Percentiles rank a stretch among this genome's conserved stretches.
Conservation (phyloP, 1,140 invertebrate species). For the Tribolium castaneum region DNA sequence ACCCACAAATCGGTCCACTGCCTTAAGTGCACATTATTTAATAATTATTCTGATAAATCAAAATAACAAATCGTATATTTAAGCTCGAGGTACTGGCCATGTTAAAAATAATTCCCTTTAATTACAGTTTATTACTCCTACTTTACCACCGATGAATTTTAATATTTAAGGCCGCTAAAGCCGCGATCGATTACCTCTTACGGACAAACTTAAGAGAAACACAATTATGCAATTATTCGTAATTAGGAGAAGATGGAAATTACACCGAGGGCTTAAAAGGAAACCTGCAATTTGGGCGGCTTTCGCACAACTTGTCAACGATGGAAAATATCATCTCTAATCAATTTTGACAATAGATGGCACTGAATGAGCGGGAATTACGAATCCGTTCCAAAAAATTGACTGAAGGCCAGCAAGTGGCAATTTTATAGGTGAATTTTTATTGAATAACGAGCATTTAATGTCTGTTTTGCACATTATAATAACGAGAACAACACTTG, state of each 20-base stretch:
- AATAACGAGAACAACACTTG: neutral
- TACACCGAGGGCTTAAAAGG: constrained; percentile 8
- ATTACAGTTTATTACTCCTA: constrained; percentile 62
- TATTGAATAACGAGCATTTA: neutral
- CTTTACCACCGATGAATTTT: constrained; percentile 51
- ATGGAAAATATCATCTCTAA: too few relatives aligned
- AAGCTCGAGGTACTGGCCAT: constrained; percentile 55
- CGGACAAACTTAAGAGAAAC: constrained; percentile 17
- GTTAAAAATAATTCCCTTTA: constrained; percentile 64
- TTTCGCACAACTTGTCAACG: neutral
- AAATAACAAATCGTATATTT: constrained; percentile 64
- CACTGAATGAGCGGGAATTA: too few relatives aligned
- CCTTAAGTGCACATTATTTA: constrained; percentile 63
- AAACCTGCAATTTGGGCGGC: constrained; percentile 10
- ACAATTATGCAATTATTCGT: constrained; percentile 44
- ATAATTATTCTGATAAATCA: constrained; percentile 65
- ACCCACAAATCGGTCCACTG: constrained; percentile 49
- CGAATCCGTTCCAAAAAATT: too few relatives aligned
- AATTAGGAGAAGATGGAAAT: constrained; percentile 5
- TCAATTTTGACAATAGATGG: too few relatives aligned
- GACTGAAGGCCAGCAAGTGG: neutral
- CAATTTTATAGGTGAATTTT: neutral
- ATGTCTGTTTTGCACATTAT: neutral
- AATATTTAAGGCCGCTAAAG: constrained; percentile 40
- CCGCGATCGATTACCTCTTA: constrained; percentile 40